Evolutionary conservation across 2,888 invertebrate genomes (phyloP).

Genomic region (Acanthosepion lycidas): DNA sequence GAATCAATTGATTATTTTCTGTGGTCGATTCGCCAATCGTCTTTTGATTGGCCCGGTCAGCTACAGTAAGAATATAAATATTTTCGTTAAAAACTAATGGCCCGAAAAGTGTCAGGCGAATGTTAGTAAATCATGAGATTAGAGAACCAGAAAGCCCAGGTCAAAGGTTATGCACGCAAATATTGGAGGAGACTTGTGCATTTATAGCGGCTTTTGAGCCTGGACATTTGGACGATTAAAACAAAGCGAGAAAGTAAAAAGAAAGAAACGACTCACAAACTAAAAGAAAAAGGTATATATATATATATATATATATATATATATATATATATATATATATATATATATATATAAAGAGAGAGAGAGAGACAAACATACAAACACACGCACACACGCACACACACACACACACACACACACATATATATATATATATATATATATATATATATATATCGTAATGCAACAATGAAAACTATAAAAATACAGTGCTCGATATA

Average conservation of each 20-base stretch:
- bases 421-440: too few species aligned
- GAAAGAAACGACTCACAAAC: background rate
- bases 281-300: background rate
- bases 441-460: too few species aligned
- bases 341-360: too few species aligned
- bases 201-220: too few species aligned
- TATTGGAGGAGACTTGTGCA: background rate
- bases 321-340: too few species aligned
- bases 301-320: too few species aligned
- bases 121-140: background rate
- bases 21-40: background rate
- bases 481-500: too few species aligned
- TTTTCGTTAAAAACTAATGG: slow-evolving; percentile 8
- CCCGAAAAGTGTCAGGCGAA: background rate
- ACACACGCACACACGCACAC: too few species aligned
- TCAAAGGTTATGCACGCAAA: background rate
- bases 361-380: too few species aligned
- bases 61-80: background rate
- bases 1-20: background rate
- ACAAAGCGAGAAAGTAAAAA: background rate
- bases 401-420: too few species aligned
- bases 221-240: background rate
- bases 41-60: background rate
- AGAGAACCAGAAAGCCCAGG: background rate
- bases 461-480: too few species aligned